These are phyloP conservation scores for Catocala fraxini DNA, from an alignment of 2,888 invertebrate genomes.

Conservation along the genomic window DNA sequence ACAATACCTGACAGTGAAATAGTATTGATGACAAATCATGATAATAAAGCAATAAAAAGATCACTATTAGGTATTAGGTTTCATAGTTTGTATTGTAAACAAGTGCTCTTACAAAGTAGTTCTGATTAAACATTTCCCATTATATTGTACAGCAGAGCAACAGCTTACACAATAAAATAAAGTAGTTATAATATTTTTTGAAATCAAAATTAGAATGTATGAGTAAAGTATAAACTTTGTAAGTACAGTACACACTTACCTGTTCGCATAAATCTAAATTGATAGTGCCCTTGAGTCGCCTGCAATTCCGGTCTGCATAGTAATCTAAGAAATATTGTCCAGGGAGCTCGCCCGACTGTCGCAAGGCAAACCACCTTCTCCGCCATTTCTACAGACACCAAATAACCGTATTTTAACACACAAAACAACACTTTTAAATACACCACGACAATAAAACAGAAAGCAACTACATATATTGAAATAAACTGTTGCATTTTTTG, in stretches of 20 bases:
- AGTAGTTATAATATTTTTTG: too few relatives aligned
- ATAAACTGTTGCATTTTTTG: conserved; percentile 23
- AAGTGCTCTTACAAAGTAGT: too few relatives aligned
- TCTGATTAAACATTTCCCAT: too few relatives aligned
- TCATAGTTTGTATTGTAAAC: too few relatives aligned
- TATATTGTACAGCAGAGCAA: too few relatives aligned
- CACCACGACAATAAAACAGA: conserved; percentile 30
- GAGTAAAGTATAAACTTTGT: too few relatives aligned
- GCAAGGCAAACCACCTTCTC: conserved; percentile 97
- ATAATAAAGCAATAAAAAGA: too few relatives aligned
- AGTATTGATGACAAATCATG: too few relatives aligned
- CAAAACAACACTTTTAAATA: conserved; percentile 29
- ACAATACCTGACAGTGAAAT: too few relatives aligned
- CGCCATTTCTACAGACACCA: conserved; percentile 94
- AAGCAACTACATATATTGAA: conserved; percentile 13
- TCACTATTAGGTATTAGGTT: too few relatives aligned
- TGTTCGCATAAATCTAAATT: conserved; percentile 99
- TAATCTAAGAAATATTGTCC: conserved; percentile 98
- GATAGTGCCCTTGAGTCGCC: conserved; percentile 95
- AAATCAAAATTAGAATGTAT: too few relatives aligned
- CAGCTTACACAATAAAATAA: too few relatives aligned
- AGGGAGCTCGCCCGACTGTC: conserved; percentile 96
- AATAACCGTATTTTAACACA: conserved; percentile 24
- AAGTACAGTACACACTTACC: conserved; percentile 78
- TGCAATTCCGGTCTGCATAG: conserved; percentile 95